A percentile compares a stretch with the other conserved stretches of the same genome.
Conservation (phyloP, 53 echinoderm and acorn worm species). For the Paracentrotus lividus region DNA sequence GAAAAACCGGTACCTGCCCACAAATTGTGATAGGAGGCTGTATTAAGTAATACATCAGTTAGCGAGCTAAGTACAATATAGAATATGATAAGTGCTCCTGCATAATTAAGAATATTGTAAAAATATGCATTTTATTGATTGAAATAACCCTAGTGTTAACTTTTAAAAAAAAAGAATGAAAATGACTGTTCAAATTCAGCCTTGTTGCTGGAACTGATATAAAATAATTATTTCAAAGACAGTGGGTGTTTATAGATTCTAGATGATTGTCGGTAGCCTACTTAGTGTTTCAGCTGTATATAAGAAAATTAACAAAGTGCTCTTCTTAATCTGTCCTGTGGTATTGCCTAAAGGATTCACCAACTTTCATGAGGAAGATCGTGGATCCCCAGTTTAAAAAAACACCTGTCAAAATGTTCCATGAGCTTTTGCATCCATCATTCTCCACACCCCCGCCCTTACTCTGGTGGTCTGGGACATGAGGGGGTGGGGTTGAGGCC, state of each 20-base stretch:
- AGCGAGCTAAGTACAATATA: no score
- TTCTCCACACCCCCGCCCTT: background rate
- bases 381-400: background rate
- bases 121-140: no score
- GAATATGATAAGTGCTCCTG: no score
- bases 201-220: no score
- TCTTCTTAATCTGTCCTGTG: background rate
- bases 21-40: no score
- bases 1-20: no score
- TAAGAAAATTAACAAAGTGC: background rate
- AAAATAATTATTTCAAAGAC: background rate
- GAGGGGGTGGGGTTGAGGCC: background rate
- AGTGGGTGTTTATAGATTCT: background rate
- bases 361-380: background rate
- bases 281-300: background rate
- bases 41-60: no score
- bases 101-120: no score
- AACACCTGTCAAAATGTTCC: constrained; percentile 21
- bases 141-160: no score
- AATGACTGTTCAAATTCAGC: no score
- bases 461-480: background rate
- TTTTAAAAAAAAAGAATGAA: no score
- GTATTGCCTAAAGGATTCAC: background rate
- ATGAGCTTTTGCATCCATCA: background rate
- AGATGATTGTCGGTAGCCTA: background rate